These are phyloP conservation scores for Ciconia boyciana DNA, from an alignment of 2,113 vertebrate genomes.

Conservation along the genomic window DNA sequence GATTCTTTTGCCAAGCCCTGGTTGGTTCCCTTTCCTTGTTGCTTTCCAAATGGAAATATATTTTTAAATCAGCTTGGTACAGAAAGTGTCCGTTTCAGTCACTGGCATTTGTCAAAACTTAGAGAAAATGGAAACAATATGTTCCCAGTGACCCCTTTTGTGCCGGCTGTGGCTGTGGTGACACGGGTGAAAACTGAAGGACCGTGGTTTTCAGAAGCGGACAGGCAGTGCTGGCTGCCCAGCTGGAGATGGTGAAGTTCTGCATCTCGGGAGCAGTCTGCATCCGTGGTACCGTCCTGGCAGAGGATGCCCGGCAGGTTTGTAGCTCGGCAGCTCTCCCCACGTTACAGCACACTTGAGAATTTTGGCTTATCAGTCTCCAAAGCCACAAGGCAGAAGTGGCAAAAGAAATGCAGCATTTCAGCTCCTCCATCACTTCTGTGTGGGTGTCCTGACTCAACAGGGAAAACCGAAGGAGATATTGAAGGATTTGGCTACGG, in stretches of 20 bases:
- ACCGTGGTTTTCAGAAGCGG: not conserved
- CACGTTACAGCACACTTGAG: not conserved
- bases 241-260: not conserved
- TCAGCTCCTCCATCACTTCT: not conserved
- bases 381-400: not conserved
- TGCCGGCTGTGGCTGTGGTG: not conserved
- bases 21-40: not conserved
- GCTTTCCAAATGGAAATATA: not conserved
- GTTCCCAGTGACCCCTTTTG: not conserved
- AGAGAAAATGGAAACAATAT: fast-evolving
- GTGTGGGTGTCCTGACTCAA: not conserved
- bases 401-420: not conserved
- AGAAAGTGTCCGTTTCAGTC: not conserved
- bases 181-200: fast-evolving
- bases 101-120: not conserved
- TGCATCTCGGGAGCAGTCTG: not conserved
- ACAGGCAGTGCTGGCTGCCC: not conserved
- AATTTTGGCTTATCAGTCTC: not conserved
- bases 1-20: not conserved
- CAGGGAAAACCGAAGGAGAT: not conserved
- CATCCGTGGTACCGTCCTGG: not conserved
- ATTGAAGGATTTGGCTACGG: not conserved
- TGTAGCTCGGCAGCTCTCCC: not conserved
- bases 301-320: not conserved
- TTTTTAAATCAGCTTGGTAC: not conserved